Percentiles rank a stretch among this genome's conserved stretches.
Evolutionary conservation across 1,140 invertebrate genomes (phyloP).

Genomic region (Leptinotarsa texana): DNA sequence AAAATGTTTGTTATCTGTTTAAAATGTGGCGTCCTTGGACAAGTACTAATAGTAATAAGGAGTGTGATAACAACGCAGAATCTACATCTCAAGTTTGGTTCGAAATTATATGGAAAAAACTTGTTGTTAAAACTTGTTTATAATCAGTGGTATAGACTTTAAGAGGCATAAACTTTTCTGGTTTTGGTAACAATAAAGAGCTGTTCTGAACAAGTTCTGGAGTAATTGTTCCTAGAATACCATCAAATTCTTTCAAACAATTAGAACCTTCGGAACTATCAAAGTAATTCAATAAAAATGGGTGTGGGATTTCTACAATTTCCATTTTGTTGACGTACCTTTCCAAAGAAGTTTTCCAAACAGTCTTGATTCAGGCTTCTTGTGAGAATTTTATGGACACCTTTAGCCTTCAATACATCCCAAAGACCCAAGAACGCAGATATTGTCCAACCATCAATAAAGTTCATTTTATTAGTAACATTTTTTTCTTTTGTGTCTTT

Average conservation of each 20-base stretch:
- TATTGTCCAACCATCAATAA: conserved; percentile 25
- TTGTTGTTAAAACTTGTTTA: too few relatives aligned
- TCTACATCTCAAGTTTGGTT: too few relatives aligned
- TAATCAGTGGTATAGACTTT: conserved; percentile 1
- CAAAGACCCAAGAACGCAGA: conserved; percentile 23
- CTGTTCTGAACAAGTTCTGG: conserved; percentile 7
- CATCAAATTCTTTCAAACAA: conserved; percentile 16
- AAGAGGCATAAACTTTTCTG: not conserved
- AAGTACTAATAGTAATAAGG: too few relatives aligned
- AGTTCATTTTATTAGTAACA: conserved; percentile 26
- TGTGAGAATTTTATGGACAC: conserved; percentile 19
- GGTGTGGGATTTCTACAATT: conserved; percentile 34
- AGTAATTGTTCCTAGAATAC: not conserved
- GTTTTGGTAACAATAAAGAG: not conserved
- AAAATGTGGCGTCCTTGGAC: too few relatives aligned
- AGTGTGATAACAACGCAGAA: too few relatives aligned
- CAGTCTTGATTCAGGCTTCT: conserved; percentile 36
- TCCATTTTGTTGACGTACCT: conserved; percentile 15
- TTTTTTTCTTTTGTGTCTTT: conserved; percentile 16
- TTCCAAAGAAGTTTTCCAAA: conserved; percentile 38
- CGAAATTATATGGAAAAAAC: too few relatives aligned
- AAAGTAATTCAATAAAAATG: conserved; percentile 28
- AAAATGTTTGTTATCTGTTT: too few relatives aligned
- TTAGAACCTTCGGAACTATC: conserved; percentile 10
- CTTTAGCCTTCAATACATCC: conserved; percentile 23